A percentile compares a stretch with the other conserved stretches of the same genome.
Conservation (phyloP, 2,113 vertebrate genomes). For the Aldabrachelys gigantea region DNA sequence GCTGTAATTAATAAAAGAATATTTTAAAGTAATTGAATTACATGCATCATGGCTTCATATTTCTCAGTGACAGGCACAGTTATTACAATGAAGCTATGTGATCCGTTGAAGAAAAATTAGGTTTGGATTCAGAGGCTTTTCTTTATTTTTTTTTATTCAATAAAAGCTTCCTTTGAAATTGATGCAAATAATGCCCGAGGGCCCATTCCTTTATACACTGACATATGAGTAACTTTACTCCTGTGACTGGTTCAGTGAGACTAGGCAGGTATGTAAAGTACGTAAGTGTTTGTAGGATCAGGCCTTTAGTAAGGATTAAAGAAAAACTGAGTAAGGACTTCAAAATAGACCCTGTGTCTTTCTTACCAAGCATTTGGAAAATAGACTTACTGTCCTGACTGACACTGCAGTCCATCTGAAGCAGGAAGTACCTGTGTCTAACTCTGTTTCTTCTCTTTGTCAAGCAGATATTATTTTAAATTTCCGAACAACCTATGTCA, state of each 20-base stretch:
- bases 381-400: accelerated
- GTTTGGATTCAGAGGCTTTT: neutral
- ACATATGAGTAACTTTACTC: neutral
- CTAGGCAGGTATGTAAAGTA: neutral
- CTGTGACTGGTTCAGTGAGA: neutral
- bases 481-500: conserved; percentile 97
- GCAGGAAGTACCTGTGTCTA: neutral
- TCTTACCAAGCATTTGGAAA: neutral
- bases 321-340: neutral
- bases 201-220: neutral
- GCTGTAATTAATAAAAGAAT: neutral
- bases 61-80: neutral
- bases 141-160: neutral
- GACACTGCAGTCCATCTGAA: neutral
- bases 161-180: neutral
- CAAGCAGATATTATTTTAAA: conserved; percentile 95
- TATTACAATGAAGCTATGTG: neutral
- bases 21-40: neutral
- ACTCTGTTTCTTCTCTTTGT: conserved; percentile 58
- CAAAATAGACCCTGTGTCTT: neutral
- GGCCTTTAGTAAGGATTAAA: neutral
- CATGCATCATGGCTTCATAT: neutral
- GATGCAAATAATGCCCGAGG: neutral
- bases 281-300: neutral
- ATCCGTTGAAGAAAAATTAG: neutral